Evolutionary conservation across 2,797 vertebrate species (phyloP), one percentile per base, ranked within the genome.

Genomic region (Rhabdophis nuchalis): DNA sequence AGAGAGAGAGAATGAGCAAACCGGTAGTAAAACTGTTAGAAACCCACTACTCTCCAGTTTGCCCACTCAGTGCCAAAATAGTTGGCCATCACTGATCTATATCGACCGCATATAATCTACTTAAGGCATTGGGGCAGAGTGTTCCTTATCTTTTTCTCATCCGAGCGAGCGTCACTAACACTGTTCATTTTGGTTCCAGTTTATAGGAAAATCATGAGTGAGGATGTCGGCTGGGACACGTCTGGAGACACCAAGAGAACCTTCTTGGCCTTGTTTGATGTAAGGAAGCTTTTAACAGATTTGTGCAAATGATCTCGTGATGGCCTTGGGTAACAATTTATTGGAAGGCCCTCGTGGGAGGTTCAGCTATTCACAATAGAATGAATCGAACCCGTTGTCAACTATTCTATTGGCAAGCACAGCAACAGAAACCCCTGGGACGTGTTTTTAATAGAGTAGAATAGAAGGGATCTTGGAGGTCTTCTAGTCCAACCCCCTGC

Each of bases 221-320:
- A 98, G 4, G 98, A 98, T 89, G 97, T 99, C 91, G 95, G 98
- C 95, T 98, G 98, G 0, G 98, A 99, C 92, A 98, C 98, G 20
- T 97, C 98, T 41, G 98, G 98, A 57, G 98, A 99, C 90, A 98
- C 98, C 64, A 97, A 96, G 90, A 98, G 98, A 94, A 97, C 98
- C 4, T 96, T 99, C 61, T 90, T 99, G 92, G 97, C 97, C 93
- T 95, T 99, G 93, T 98, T 98, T 36, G 97, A 99, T 97, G 99
- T 99, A 95, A 96, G 95, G 29, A 86, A 91, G 87, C 54, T 52
- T 77, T 86, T 2, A 2, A 8, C 14, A 23, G 29, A 50, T 72
- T 54, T 16, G 3, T 6, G 2, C 4, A 23, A 82, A 29, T 25
- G 13, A 5, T 4, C 36, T 52, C 25, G 2, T 12, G 13, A 11